phyloP scores from a whole-genome alignment of 1,140 invertebrate genomes.

The Laodelphax striatellus region DNA sequence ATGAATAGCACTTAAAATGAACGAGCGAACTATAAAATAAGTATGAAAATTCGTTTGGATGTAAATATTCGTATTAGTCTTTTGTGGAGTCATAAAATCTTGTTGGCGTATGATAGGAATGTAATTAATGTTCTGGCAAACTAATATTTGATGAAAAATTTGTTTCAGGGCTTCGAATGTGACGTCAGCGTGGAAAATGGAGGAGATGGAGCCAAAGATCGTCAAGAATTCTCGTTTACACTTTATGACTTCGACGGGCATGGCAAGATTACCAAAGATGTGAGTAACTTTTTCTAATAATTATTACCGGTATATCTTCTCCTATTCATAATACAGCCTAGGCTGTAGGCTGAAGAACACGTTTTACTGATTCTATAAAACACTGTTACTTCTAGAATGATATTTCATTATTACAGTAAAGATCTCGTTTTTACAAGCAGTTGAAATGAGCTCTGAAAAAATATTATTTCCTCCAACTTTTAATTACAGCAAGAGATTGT shows the following conservation, averaged over 20 bases:
- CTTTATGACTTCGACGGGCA: slow-evolving; percentile 84
- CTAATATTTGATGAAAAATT: neutral
- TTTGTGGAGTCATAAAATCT: too few relatives aligned
- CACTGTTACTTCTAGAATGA: neutral
- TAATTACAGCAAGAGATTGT: neutral
- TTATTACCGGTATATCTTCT: neutral
- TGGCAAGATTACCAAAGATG: slow-evolving; percentile 85
- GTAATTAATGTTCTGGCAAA: neutral
- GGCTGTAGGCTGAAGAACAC: too few relatives aligned
- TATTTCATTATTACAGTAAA: neutral
- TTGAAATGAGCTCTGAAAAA: neutral
- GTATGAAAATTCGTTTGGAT: too few relatives aligned
- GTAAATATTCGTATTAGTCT: too few relatives aligned
- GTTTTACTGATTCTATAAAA: too few relatives aligned
- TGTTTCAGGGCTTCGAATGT: slow-evolving; percentile 68
- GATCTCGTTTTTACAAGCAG: neutral
- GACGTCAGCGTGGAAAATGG: slow-evolving; percentile 72
- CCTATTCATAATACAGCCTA: too few relatives aligned
- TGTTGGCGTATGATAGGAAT: too few relatives aligned
- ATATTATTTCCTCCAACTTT: neutral
- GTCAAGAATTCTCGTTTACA: slow-evolving; percentile 83
- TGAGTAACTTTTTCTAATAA: slow-evolving; percentile 33
- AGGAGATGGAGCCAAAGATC: slow-evolving; percentile 47
- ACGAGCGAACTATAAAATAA: too few relatives aligned
- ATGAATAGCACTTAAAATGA: too few relatives aligned